Conservation (phyloP, 2,888 invertebrate genomes). For the Doris montereyensis region DNA sequence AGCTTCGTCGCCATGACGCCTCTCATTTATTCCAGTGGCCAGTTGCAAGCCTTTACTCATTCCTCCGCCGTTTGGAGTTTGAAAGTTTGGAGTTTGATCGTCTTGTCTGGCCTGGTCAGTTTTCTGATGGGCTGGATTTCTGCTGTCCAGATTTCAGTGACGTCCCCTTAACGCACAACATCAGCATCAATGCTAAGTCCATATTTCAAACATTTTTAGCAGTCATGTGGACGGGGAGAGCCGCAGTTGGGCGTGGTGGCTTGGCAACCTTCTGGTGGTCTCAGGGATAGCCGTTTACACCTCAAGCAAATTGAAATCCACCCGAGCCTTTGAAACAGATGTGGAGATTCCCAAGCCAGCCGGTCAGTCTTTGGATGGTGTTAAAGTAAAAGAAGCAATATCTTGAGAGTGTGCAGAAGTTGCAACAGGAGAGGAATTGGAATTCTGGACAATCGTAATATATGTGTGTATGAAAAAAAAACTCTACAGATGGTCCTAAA, state of each 20-base stretch:
- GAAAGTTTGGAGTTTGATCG: slow-evolving; percentile 61
- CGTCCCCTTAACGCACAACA: slow-evolving; percentile 72
- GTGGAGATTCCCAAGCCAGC: too few relatives aligned
- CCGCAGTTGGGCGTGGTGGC: slow-evolving; percentile 70
- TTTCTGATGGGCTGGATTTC: slow-evolving; percentile 70
- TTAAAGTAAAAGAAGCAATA: too few relatives aligned
- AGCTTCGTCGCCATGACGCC: slow-evolving; percentile 66
- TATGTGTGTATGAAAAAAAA: too few relatives aligned
- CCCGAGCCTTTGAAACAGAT: too few relatives aligned
- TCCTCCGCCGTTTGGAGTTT: slow-evolving; percentile 45
- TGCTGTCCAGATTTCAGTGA: slow-evolving; percentile 70
- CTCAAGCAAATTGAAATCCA: slow-evolving; percentile 46
- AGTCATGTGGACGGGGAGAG: slow-evolving; percentile 64
- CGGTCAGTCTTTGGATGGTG: too few relatives aligned
- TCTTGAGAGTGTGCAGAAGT: too few relatives aligned
- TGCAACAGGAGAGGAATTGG: too few relatives aligned
- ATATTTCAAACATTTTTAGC: slow-evolving; percentile 71
- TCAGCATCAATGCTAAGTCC: slow-evolving; percentile 71
- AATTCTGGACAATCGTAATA: too few relatives aligned
- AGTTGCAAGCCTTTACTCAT: slow-evolving; percentile 55
- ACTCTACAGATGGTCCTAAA: too few relatives aligned
- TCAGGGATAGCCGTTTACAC: slow-evolving; percentile 68
- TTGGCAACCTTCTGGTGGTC: slow-evolving; percentile 68
- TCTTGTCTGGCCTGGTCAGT: slow-evolving; percentile 64
- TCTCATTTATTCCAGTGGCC: slow-evolving; percentile 63